phyloP scores from a whole-genome alignment of 2,888 invertebrate species.

The Dexiosoma caninum region DNA sequence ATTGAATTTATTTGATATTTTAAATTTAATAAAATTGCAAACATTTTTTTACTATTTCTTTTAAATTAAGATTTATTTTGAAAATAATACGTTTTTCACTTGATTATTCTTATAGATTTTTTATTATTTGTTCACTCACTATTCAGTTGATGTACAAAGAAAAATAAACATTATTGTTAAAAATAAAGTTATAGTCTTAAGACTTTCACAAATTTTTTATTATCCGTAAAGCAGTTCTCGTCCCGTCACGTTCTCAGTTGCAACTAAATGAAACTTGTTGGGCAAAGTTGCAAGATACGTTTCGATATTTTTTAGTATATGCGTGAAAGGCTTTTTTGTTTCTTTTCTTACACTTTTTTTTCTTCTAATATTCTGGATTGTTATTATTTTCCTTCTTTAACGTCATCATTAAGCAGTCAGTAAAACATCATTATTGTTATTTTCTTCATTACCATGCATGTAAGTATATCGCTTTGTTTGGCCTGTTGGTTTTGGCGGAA shows the following conservation, averaged over 20 bases:
- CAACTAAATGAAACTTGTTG: slow-evolving; percentile 60
- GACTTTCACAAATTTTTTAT: slow-evolving; percentile 36
- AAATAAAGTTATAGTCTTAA: not conserved
- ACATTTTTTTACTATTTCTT: too few species aligned
- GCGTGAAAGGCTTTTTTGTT: slow-evolving; percentile 56
- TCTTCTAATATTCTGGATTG: slow-evolving; percentile 36
- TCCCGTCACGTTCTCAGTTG: slow-evolving; percentile 58
- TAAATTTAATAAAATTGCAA: not conserved
- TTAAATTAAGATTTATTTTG: not conserved
- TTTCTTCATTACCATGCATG: not conserved
- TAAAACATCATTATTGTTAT: slow-evolving; percentile 5
- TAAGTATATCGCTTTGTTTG: slow-evolving; percentile 13
- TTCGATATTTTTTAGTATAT: slow-evolving; percentile 40
- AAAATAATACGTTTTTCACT: not conserved
- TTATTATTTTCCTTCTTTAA: not conserved
- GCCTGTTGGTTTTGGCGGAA: slow-evolving; percentile 2
- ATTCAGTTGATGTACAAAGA: not conserved
- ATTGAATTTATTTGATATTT: not conserved
- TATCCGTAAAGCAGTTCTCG: slow-evolving; percentile 54
- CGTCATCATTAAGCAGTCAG: slow-evolving; percentile 16
- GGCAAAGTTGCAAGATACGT: slow-evolving; percentile 48
- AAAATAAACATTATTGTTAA: not conserved
- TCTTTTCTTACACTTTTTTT: not conserved
- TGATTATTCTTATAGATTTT: not conserved
- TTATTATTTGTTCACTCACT: not conserved